phyloP scores from a whole-genome alignment of 2,888 invertebrate genomes.

The Cyaniris semiargus region DNA sequence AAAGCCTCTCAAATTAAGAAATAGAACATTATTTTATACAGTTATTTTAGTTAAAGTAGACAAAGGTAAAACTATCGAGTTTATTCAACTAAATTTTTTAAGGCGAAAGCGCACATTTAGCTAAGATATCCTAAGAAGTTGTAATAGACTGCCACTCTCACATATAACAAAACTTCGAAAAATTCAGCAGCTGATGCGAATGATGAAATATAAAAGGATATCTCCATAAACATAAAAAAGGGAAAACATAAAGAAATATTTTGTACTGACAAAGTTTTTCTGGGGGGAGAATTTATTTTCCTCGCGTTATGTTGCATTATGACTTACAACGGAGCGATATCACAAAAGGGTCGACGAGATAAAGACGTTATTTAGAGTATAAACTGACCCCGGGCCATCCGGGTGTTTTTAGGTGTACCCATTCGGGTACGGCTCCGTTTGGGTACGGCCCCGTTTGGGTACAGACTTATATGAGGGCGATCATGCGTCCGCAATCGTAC shows the following conservation, averaged over 20 bases:
- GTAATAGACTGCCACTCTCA: neutral
- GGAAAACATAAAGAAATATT: constrained; percentile 12
- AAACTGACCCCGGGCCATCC: constrained; percentile 30
- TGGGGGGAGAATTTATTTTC: constrained; percentile 2
- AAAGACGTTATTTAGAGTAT: constrained; percentile 57
- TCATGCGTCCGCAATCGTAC: constrained; percentile 1
- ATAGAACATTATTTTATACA: neutral
- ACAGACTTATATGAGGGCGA: neutral
- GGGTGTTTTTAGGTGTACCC: neutral
- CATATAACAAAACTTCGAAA: neutral
- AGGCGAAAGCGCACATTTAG: neutral
- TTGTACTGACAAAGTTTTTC: constrained; percentile 7
- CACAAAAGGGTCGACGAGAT: constrained; percentile 31
- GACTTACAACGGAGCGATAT: constrained; percentile 22
- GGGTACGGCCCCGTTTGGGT: neutral
- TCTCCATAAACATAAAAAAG: constrained; percentile 7
- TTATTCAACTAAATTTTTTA: neutral
- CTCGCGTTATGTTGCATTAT: constrained; percentile 14
- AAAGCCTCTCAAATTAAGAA: neutral
- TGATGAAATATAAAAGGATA: neutral
- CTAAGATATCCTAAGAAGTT: neutral
- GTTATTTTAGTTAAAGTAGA: too few relatives aligned
- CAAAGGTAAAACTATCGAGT: neutral
- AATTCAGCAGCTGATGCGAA: constrained; percentile 1
- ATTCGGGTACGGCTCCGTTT: neutral